Conservation (phyloP, 2,888 invertebrate genomes). For the Ornithoptera priamus region DNA sequence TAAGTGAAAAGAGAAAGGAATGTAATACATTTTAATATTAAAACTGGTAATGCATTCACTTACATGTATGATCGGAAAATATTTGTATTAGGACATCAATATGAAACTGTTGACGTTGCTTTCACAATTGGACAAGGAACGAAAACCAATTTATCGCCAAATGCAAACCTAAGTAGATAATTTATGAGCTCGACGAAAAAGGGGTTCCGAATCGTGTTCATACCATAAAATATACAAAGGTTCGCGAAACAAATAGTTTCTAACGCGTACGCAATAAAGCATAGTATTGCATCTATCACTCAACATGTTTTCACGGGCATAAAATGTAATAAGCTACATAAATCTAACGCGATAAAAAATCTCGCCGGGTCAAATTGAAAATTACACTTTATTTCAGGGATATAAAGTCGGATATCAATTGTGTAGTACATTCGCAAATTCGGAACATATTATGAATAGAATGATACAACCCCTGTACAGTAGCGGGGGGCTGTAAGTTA, state of each 20-base stretch:
- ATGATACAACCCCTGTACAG: conserved; percentile 56
- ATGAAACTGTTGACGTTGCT: conserved; percentile 57
- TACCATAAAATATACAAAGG: conserved; percentile 27
- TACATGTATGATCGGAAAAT: conserved; percentile 20
- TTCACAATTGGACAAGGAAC: conserved; percentile 50
- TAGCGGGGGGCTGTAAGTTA: conserved; percentile 56
- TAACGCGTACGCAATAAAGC: conserved; percentile 57
- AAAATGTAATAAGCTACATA: conserved; percentile 75
- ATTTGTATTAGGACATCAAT: conserved; percentile 35
- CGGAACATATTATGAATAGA: conserved; percentile 68
- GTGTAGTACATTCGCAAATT: conserved; percentile 48
- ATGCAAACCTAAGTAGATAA: conserved; percentile 71
- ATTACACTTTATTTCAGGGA: conserved; percentile 29
- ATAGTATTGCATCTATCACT: conserved; percentile 60
- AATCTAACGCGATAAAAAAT: conserved; percentile 57
- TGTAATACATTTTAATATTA: conserved; percentile 5
- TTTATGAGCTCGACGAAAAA: conserved; percentile 66
- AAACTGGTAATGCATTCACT: neutral
- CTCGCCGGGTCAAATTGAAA: conserved; percentile 35
- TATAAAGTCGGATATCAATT: conserved; percentile 46
- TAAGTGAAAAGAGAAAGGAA: neutral
- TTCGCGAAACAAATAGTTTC: conserved; percentile 47
- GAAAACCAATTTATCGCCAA: conserved; percentile 70
- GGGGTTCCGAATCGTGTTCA: conserved; percentile 45
- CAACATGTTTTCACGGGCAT: conserved; percentile 68